Percentiles rank a stretch among this genome's conserved stretches.
Evolutionary conservation across 1,140 invertebrate species (phyloP).

Genomic region (Elysia chlorotica): DNA sequence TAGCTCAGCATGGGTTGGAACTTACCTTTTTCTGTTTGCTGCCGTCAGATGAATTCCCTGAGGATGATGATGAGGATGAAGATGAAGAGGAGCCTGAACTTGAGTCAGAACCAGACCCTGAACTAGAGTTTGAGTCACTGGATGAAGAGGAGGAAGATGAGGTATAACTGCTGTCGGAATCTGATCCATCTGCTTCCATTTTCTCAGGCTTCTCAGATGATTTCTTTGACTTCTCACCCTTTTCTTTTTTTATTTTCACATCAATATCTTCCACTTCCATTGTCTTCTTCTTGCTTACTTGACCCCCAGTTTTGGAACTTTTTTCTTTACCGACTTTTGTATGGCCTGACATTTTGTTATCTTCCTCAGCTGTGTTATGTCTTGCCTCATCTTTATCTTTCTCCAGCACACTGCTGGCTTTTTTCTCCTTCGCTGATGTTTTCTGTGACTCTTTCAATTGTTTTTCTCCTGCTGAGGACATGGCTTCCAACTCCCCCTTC

Average conservation of each 20-base stretch:
- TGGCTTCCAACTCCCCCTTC: too few relatives aligned
- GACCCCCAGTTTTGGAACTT: not conserved
- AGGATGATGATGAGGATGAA: slow-evolving; percentile 18
- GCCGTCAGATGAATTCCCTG: not conserved
- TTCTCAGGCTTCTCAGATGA: slow-evolving; percentile 25
- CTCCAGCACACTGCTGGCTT: slow-evolving; percentile 10
- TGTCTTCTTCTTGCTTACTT: too few relatives aligned
- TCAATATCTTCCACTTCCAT: not conserved
- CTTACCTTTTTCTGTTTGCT: slow-evolving; percentile 13
- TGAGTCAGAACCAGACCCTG: slow-evolving; percentile 22
- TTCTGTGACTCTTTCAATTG: not conserved
- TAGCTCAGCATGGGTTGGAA: too few relatives aligned
- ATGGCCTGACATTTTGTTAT: not conserved
- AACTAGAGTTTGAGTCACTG: slow-evolving; percentile 12
- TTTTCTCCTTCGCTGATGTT: slow-evolving; percentile 4
- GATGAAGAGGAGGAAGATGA: slow-evolving; percentile 32
- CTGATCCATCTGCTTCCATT: slow-evolving; percentile 26
- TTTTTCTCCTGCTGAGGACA: slow-evolving; percentile 4
- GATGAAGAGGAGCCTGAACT: slow-evolving; percentile 16
- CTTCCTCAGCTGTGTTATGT: not conserved
- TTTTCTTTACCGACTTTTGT: not conserved
- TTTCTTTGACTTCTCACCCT: slow-evolving; percentile 13
- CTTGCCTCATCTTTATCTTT: not conserved
- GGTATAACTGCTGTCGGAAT: slow-evolving; percentile 19
- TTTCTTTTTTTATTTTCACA: not conserved